Evolutionary conservation across 92 coral and sea anemone species (phyloP).

Genomic region (Heteractis magnifica): DNA sequence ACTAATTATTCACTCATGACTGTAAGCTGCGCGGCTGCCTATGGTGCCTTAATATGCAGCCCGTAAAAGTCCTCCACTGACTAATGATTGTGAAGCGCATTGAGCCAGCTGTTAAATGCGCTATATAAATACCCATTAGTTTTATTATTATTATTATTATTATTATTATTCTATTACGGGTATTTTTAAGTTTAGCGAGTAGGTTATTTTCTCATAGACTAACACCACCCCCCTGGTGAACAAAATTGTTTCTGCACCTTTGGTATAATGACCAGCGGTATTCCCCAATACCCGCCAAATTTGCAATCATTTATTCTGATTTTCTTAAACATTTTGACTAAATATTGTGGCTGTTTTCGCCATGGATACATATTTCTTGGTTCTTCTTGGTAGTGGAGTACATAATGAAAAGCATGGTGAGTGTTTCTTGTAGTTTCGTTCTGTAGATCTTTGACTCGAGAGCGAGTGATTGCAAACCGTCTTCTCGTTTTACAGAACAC

Average conservation of each 20-base stretch:
- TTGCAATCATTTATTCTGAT: constrained; percentile 6
- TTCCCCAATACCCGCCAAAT: constrained; percentile 25
- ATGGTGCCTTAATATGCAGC: too few species aligned
- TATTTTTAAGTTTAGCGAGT: too few species aligned
- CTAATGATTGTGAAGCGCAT: too few species aligned
- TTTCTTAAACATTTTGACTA: background rate
- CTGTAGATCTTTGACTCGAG: background rate
- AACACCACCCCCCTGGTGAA: background rate
- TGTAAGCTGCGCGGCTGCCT: too few species aligned
- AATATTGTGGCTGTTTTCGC: background rate
- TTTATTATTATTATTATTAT: too few species aligned
- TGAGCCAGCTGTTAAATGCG: too few species aligned
- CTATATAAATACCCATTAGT: too few species aligned
- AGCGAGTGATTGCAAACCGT: background rate
- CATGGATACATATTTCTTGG: constrained; percentile 13
- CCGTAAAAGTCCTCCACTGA: too few species aligned
- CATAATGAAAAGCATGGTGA: background rate
- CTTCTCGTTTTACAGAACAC: background rate
- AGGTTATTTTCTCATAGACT: too few species aligned
- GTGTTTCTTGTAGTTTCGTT: background rate
- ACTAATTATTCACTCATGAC: too few species aligned
- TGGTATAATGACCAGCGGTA: constrained; percentile 4
- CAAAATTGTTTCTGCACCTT: background rate
- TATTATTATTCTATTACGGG: too few species aligned
- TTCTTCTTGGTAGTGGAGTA: constrained; percentile 10